phyloP scores from a whole-genome alignment of 1,140 invertebrate species.

The Drosophila sturtevanti region DNA sequence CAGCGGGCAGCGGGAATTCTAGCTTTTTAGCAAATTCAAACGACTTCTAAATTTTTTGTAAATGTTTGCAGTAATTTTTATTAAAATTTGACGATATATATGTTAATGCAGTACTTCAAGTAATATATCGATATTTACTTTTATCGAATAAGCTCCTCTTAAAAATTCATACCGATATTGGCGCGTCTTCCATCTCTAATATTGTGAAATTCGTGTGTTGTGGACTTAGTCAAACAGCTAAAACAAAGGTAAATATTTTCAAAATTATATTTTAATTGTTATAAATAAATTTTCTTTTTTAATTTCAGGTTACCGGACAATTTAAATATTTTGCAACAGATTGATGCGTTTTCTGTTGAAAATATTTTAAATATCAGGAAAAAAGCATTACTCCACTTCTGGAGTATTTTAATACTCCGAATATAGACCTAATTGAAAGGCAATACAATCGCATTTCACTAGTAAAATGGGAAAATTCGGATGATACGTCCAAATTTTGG shows the following conservation, averaged over 20 bases:
- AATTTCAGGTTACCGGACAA: conserved; percentile 8
- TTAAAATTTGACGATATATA: too few relatives aligned
- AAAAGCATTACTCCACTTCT: conserved; percentile 2
- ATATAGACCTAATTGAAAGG: neutral
- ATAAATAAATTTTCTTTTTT: conserved; percentile 6
- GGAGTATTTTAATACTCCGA: neutral
- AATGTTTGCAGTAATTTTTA: too few relatives aligned
- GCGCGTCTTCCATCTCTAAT: conserved; percentile 11
- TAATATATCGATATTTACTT: too few relatives aligned
- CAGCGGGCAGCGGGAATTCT: too few relatives aligned
- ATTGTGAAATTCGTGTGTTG: conserved; percentile 14
- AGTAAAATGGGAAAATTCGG: conserved; percentile 1
- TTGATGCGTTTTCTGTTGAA: conserved; percentile 5
- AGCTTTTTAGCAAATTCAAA: too few relatives aligned
- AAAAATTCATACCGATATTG: conserved; percentile 10
- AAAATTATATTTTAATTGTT: neutral
- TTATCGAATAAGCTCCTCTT: too few relatives aligned
- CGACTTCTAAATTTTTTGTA: too few relatives aligned
- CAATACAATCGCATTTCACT: conserved; percentile 1
- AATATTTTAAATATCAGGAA: conserved; percentile 1
- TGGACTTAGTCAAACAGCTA: conserved; percentile 4
- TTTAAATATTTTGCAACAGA: conserved; percentile 4
- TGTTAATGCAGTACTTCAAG: too few relatives aligned
- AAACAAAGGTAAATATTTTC: conserved; percentile 10
- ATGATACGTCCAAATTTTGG: conserved; percentile 1